Evolutionary conservation across 2,797 vertebrate species (phyloP), one percentile per base, ranked within the genome.

Genomic region (Nothura maculosa): DNA sequence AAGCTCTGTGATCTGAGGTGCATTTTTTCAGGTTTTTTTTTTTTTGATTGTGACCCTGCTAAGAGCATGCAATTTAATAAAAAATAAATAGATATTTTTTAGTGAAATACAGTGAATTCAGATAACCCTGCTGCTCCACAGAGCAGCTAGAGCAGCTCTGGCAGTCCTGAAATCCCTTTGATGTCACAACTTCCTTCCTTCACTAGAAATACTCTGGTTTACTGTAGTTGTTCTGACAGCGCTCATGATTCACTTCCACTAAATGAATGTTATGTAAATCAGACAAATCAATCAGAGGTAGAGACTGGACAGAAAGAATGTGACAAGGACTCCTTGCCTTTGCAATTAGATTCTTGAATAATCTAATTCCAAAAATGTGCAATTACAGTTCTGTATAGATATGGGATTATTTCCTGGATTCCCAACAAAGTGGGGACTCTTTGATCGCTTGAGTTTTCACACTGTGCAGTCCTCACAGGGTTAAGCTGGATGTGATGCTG

Each of bases 401-500:
- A 38, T 3, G 24, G 19, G 55, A 61, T 91, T 60, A 80, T 89
- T 93, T 94, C 52, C 36, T 74, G 47, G 70, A 83, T 78, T 75
- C 36, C 32, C 32, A 82, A 77, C 47, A 89, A 80, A 92, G 91
- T 94, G 90, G 66, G 58, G 88, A 52, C 76, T 70, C 82, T 89
- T 82, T 79, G 89, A 90, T 96, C 40, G 2, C 83, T 89, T 87
- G 91, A 79, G 75, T 81, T 90, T 96, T 66, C 91, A 36, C 87
- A 82, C 57, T 64, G 72, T 81, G 70, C 84, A 94, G 89, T 17
- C 82, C 94, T 93, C 73, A 81, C 43, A 87, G 95, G 93, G 95
- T 96, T 97, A 97, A 98, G 96, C 75, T 92, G 79, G 83, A 81
- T 96, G 91, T 91, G 95, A 92, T 93, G 95, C 96, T 89, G 92